Percentiles rank a stretch among this genome's conserved stretches.
Conservation (phyloP, 2,113 vertebrate species). For the Microtus pennsylvanicus region DNA sequence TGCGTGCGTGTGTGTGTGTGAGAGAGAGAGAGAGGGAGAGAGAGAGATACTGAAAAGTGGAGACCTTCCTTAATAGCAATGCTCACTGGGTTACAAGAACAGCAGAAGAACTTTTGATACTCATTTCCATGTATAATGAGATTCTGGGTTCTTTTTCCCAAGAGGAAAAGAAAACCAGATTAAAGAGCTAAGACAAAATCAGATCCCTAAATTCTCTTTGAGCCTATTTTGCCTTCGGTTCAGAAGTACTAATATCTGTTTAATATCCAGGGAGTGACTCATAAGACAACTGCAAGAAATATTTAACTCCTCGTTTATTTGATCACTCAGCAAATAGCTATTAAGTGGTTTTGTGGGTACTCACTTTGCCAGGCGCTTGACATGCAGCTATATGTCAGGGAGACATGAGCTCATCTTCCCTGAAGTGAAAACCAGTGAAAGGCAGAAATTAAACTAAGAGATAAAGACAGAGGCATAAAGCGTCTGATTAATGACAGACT, state of each 20-base stretch:
- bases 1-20: not conserved
- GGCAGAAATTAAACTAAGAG: not conserved
- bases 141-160: slow-evolving; percentile 5
- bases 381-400: not conserved
- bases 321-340: slow-evolving; percentile 37
- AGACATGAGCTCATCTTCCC: not conserved
- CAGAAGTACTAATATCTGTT: not conserved
- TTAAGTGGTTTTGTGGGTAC: not conserved
- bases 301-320: not conserved
- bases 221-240: not conserved
- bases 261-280: not conserved
- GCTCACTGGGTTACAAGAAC: slow-evolving; percentile 18
- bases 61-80: not conserved
- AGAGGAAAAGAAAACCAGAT: slow-evolving; percentile 33
- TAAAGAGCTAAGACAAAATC: not conserved
- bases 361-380: not conserved
- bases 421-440: not conserved
- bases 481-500: not conserved
- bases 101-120: not conserved
- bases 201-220: slow-evolving; percentile 12
- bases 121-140: slow-evolving; percentile 40
- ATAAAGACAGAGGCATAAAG: not conserved
- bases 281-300: slow-evolving; percentile 7
- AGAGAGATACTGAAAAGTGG: not conserved
- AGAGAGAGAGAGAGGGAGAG: no score